A percentile compares a stretch with the other conserved stretches of the same genome.
Evolutionary conservation across 2,113 vertebrate genomes (phyloP).

Genomic region (Albula goreensis): DNA sequence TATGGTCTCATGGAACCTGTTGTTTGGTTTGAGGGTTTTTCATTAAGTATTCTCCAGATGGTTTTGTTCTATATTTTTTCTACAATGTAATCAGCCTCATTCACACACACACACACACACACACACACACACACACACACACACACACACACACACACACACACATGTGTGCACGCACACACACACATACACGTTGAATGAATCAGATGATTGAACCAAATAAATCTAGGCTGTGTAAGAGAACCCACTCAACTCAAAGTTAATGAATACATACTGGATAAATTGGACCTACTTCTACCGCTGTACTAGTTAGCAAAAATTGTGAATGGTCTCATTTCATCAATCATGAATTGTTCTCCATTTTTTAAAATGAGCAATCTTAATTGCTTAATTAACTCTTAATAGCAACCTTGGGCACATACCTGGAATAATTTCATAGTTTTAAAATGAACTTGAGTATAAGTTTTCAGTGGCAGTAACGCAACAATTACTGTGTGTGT

Average conservation of each 20-base stretch:
- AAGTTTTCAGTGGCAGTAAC: not conserved
- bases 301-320: not conserved
- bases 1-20: not conserved
- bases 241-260: not conserved
- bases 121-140: not conserved
- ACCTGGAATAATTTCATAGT: not conserved
- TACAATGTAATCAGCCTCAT: not conserved
- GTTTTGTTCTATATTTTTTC: not conserved
- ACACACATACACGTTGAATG: not conserved
- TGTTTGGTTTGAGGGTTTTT: not conserved
- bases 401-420: not conserved
- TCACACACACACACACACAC: not conserved
- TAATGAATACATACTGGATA: not conserved
- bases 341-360: not conserved
- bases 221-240: not conserved
- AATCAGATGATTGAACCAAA: not conserved
- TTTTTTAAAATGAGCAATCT: no score
- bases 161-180: not conserved
- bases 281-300: not conserved
- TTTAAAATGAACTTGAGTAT: not conserved
- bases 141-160: not conserved
- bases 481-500: no score
- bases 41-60: not conserved
- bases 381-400: not conserved
- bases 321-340: not conserved